These are phyloP conservation scores for Noctua janthina DNA, from an alignment of 2,888 invertebrate species.

Conservation along the genomic window DNA sequence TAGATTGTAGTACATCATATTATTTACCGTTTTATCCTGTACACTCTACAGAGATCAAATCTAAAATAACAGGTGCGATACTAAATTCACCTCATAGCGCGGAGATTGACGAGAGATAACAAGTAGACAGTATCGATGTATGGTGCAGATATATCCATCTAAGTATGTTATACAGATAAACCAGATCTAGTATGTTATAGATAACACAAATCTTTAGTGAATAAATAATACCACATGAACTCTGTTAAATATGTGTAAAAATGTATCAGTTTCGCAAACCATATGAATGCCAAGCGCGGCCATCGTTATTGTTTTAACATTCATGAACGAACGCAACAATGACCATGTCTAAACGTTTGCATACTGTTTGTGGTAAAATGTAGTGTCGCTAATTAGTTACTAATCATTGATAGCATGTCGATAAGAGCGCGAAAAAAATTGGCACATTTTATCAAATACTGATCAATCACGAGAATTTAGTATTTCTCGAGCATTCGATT, in stretches of 20 bases:
- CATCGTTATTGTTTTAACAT: constrained; percentile 54
- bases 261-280: constrained; percentile 39
- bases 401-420: constrained; percentile 7
- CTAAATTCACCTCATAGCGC: constrained; percentile 10
- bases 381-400: constrained; percentile 22
- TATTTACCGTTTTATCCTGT: constrained; percentile 8
- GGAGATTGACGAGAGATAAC: constrained; percentile 37
- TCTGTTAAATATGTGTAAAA: constrained; percentile 5
- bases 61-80: constrained; percentile 24
- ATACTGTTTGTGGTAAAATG: constrained; percentile 10
- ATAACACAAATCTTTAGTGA: constrained; percentile 19
- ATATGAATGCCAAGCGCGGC: constrained; percentile 13
- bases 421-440: constrained; percentile 2
- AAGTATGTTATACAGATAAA: constrained; percentile 40
- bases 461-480: not conserved
- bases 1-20: not conserved
- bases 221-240: not conserved
- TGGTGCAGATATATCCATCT: constrained; percentile 21
- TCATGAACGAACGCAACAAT: constrained; percentile 39
- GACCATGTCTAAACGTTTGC: constrained; percentile 5
- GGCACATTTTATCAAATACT: not conserved
- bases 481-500: not conserved
- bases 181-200: not conserved
- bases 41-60: constrained; percentile 8
- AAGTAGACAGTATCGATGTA: constrained; percentile 6